These are phyloP conservation scores for Rhabdophis nuchalis DNA, from an alignment of 2,797 vertebrate species.

Conservation along the genomic window DNA sequence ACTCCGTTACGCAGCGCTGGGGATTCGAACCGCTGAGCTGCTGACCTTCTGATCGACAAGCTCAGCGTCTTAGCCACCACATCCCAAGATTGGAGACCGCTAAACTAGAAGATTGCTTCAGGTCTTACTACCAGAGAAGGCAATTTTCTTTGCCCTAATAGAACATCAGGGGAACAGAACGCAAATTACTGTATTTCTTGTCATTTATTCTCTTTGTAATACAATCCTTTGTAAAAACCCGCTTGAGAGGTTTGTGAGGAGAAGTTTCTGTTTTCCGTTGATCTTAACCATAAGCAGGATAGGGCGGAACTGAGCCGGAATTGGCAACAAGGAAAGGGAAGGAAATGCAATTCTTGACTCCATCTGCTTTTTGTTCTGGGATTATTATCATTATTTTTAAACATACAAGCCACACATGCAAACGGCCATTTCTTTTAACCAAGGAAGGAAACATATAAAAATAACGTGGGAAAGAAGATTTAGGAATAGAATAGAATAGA, in stretches of 20 bases:
- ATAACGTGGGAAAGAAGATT: neutral
- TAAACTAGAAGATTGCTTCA: neutral
- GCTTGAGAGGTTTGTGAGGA: neutral
- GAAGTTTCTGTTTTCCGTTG: neutral
- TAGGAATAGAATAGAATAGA: neutral
- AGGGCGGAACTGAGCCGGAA: neutral
- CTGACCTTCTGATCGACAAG: no score
- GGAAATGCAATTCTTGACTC: neutral
- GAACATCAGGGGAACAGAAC: neutral
- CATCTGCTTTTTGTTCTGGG: neutral
- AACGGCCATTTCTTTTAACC: neutral
- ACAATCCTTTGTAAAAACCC: neutral
- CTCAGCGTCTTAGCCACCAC: no score
- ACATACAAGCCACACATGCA: neutral
- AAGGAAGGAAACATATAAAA: neutral
- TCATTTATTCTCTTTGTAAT: neutral
- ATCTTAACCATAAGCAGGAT: neutral
- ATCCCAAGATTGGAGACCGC: no score
- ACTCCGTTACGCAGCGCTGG: no score
- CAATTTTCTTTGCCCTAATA: neutral
- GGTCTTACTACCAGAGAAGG: neutral
- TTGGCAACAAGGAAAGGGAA: neutral
- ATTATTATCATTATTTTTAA: neutral
- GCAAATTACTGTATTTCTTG: neutral
- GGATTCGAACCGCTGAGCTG: no score